Evolutionary conservation across 92 coral and sea anemone genomes (phyloP).

Genomic region (Virgularia gustaviana): DNA sequence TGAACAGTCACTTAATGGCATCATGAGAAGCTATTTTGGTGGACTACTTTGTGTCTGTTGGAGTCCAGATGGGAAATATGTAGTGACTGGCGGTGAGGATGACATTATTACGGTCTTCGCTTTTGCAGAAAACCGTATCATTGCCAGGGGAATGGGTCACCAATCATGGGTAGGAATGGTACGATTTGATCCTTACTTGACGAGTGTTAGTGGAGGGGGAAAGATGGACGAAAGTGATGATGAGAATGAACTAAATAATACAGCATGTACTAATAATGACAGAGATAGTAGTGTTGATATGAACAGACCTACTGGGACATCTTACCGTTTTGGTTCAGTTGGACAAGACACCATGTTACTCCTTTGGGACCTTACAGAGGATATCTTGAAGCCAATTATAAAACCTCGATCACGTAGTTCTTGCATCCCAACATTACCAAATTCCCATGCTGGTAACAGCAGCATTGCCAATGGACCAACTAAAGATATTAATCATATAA

Average conservation of each 20-base stretch:
- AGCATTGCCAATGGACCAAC: conserved; percentile 85
- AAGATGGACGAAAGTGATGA: conserved; percentile 95
- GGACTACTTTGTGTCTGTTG: conserved; percentile 92
- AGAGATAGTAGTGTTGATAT: conserved; percentile 37
- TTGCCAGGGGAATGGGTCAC: conserved; percentile 92
- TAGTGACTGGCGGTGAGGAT: conserved; percentile 95
- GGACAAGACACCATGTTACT: conserved; percentile 91
- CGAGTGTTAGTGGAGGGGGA: conserved; percentile 78
- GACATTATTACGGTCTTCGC: conserved; percentile 94
- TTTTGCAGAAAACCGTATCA: conserved; percentile 78
- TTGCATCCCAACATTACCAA: conserved; percentile 38
- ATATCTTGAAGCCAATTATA: conserved; percentile 79
- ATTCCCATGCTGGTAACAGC: conserved; percentile 47
- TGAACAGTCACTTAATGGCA: conserved; percentile 81
- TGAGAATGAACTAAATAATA: conserved; percentile 33
- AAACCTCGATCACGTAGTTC: conserved; percentile 82
- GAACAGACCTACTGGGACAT: conserved; percentile 69
- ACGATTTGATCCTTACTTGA: conserved; percentile 93
- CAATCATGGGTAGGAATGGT: conserved; percentile 96
- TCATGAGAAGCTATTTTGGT: conserved; percentile 97
- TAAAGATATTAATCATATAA: conserved; percentile 66
- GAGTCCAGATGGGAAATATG: conserved; percentile 98
- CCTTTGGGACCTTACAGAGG: conserved; percentile 96
- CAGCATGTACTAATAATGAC: conserved; percentile 4
- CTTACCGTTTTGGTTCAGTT: conserved; percentile 93